Base-by-base conservation (phyloP, 1,140 invertebrate genomes). In the Telenomus remus region DNA sequence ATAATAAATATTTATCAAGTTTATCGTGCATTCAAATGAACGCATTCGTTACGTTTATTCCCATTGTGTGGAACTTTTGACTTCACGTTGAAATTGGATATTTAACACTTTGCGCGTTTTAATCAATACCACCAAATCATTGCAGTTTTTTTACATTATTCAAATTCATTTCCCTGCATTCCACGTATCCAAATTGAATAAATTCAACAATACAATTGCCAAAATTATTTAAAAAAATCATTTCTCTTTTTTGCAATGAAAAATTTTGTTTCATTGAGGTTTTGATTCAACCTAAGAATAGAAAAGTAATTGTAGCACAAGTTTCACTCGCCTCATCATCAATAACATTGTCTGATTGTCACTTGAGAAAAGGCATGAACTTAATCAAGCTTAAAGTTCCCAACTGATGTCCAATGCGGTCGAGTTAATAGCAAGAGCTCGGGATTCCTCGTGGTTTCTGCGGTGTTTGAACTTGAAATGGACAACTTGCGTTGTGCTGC, bases 391-490 rank as follows among this genome's bases (percentile, higher is more conserved):
- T 43, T 44, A 56, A 27, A 27, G 19, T 27, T 27, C 19, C 19
- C 19, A 27, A 27, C 19, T 27, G 19, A 27, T 27, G 19, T 10
- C 49, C n/a, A 13, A 44, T 11, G 7, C 13, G n/a, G 13, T 60
- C 51, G 49, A 54, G 61, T 69, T 70, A 78, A 78, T 73, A 70
- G 56, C 61, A 64, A 53, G n/a, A 50, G 43, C 70, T 57, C 56
- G 65, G 65, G 64, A 80, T 70, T 76, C 65, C 48, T 46, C 54
- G 70, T 63, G 76, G 66, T 78, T 74, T 78, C 69, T 74, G 76
- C 56, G 70, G 76, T 85, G 79, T 85, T 84, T 84, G 81, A 83
- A 82, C 79, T 73, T 72, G 81, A 83, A 84, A 85, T 84, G 83
- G 83, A 84, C 82, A 82, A 82, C 81, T 82, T 82, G 70, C 82